phyloP scores from a whole-genome alignment of 2,888 invertebrate genomes.

The Xylota sylvarum region DNA sequence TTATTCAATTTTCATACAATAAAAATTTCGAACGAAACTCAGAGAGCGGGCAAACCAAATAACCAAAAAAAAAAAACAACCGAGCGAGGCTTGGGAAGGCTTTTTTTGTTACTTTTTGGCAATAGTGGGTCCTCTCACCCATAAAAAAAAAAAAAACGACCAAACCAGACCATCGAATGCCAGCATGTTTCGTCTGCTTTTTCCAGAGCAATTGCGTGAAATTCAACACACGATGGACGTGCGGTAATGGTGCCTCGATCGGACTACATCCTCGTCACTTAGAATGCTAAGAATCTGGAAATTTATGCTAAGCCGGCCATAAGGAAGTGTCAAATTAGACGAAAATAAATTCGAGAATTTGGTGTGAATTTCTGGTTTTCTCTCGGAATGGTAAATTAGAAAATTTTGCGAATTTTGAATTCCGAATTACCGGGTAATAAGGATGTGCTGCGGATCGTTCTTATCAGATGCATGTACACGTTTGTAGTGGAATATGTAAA shows the following conservation, averaged over 20 bases:
- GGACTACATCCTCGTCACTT: constrained; percentile 1
- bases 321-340: constrained; percentile 44
- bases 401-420: neutral
- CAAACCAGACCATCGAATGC: constrained; percentile 52
- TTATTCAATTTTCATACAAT: constrained; percentile 78
- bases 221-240: neutral
- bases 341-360: neutral
- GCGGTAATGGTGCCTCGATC: neutral
- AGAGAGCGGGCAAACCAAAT: constrained; percentile 19
- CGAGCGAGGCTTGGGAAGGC: constrained; percentile 43
- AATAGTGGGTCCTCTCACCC: constrained; percentile 57
- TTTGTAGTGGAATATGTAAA: neutral
- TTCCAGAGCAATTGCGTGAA: constrained; percentile 30
- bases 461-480: neutral
- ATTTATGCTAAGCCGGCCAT: constrained; percentile 41
- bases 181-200: constrained; percentile 52
- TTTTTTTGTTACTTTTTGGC: constrained; percentile 54
- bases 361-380: neutral
- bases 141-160: constrained; percentile 22
- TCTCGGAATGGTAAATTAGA: constrained; percentile 8
- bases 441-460: constrained; percentile 11
- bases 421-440: constrained; percentile 15
- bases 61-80: constrained; percentile 26
- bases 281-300: constrained; percentile 17
- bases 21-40: constrained; percentile 55